Evolutionary conservation across 2,113 vertebrate species (phyloP).

Genomic region (Stegastes partitus): DNA sequence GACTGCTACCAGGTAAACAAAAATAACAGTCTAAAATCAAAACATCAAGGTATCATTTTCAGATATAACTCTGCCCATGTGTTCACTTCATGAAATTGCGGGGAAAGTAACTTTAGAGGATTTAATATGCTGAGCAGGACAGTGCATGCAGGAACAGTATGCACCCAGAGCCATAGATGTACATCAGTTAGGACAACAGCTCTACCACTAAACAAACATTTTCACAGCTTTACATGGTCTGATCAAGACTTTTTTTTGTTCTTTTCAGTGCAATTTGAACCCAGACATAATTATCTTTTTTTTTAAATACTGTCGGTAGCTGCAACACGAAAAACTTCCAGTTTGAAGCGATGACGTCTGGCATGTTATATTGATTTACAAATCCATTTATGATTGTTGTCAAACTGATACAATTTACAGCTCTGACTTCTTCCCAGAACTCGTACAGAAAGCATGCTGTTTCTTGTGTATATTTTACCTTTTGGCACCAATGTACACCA

Average conservation of each 20-base stretch:
- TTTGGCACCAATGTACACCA: constrained; percentile 67
- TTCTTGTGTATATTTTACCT: constrained; percentile 59
- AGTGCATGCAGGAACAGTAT: constrained; percentile 71
- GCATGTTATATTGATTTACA: not conserved
- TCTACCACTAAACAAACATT: not conserved
- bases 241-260: not conserved
- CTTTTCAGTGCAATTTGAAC: not conserved
- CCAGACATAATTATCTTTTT: too few species aligned
- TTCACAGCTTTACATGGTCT: not conserved
- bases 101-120: constrained; percentile 37
- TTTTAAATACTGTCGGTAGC: not conserved
- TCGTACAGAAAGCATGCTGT: constrained; percentile 72
- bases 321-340: constrained; percentile 7
- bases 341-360: not conserved
- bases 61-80: constrained; percentile 7
- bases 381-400: constrained; percentile 35
- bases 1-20: constrained; percentile 22
- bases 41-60: constrained; percentile 10
- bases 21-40: constrained; percentile 28
- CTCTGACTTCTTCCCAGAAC: constrained; percentile 62
- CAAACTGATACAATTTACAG: constrained; percentile 69
- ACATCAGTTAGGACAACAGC: constrained; percentile 71
- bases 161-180: constrained; percentile 66
- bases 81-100: constrained; percentile 30
- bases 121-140: constrained; percentile 63